Base-by-base conservation (phyloP, 1,140 invertebrate genomes). In the Pseudomyrmex cubaensis region DNA sequence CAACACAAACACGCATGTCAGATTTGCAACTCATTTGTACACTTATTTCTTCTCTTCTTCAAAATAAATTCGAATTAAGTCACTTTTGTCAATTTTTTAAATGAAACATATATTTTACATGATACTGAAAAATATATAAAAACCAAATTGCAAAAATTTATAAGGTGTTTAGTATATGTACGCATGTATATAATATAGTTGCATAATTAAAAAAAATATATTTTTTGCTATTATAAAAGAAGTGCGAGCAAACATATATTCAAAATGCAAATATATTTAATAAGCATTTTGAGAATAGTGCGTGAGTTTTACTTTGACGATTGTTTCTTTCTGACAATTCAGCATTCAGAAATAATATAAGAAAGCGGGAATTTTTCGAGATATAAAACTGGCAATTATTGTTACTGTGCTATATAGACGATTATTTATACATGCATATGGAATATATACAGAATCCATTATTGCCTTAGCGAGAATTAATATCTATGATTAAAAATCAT, bases 251-350 rank as follows among this genome's bases (percentile, higher is more conserved):
- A 74, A 74, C 5, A 35, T 35, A 35, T 25, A 35, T 35, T 35
- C 22, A 35, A 35, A 35, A 25, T 25, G 3, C 25, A 25, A 25
- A 35, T 35, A 35, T 35, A 7, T 35, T 35, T 35, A 35, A 35
- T 35, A 35, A 35, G 5, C 7, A 35, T 35, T 74, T 74, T 35
- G 56, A 74, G 44, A 9, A 20, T 74, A 74, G 61, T 57, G 56
- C 35, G 56, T 74, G 72, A 74, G 35, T 62, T 74, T 74, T 46
- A 70, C 54, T 74, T 44, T 35, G 54, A 48, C 59, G 56, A 62
- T 74, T 46, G 46, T 74, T 74, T 74, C 72, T 74, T 57, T 20
- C 20, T 20, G 20, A 74, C 62, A 57, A 74, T 74, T 74, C 56
- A 20, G 15, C 46, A 62, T 62, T 74, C 72, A 13, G n/a, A 17